Evolutionary conservation across 2,113 vertebrate genomes (phyloP), one percentile per base, ranked within the genome.

Genomic region (Phylloscopus whistleri): DNA sequence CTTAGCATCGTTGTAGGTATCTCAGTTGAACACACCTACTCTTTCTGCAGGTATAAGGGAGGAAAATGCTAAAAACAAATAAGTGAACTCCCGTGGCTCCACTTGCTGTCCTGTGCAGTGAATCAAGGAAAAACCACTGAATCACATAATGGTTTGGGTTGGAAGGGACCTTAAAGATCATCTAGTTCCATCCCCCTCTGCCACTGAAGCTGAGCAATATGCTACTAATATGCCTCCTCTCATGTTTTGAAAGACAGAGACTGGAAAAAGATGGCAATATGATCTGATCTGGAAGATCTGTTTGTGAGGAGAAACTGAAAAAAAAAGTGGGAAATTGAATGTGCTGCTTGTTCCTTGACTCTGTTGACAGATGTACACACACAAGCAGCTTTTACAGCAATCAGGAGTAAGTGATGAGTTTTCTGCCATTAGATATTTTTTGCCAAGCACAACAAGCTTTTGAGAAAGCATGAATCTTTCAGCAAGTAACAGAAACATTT

Each of bases 321-420:
- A 92, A 80, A 82, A 78, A 86, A 84, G 67, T 92, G 90, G 55
- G 72, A 87, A 92, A 95, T 62, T 74, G 75, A 94, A 96, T 86
- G 76, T 95, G 72, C 82, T 88, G 63, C 79, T 92, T 95, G 82
- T 92, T 96, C 67, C 68, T 92, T 88, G 79, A 90, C 55, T 80
- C 55, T 94, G 90, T 92, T 80, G 85, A 84, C 72, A 90, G 82
- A 96, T 87, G 66, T 75, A 89, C n/a, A 73, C 82, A 94, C 82
- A 94, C 90, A 92, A 80, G 85, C 90, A 94, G 83, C 79, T 93
- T 95, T 96, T 95, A 88, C 72, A 95, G 90, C 90, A 90, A 94
- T 92, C 85, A 70, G 90, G 88, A 96, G 88, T 92, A 96, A 96
- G 70, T 96, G 94, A 95, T 92, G 94, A 97, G 90, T 90, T 97